Base-by-base conservation (phyloP, 2,113 vertebrate genomes). In the Hylia prasina region DNA sequence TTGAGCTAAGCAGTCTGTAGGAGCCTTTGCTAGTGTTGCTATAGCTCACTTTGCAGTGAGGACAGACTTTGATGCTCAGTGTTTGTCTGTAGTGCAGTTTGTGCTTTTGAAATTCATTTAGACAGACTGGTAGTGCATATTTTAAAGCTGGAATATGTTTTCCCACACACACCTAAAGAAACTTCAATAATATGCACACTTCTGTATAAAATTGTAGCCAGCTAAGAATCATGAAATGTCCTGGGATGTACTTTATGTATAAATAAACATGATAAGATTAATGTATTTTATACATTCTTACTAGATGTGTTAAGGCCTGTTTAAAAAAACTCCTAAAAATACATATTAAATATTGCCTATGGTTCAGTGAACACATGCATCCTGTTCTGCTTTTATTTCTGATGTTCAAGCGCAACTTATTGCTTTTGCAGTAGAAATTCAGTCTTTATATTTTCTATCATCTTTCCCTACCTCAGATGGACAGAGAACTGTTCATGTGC, bases 311-410 rank as follows among this genome's bases (percentile, higher is more conserved):
- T 80, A 86, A 91, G 53, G 11, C 39, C 7, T 83, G 31, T 60
- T 90, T 37, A 19, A 82, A 85, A 13, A 5, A 39, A 27, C 15
- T 12, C 5, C 9, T 50, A 20, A 84, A 86, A 76, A 42, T 40
- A 40, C 3, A 0, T 73, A 77, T 81, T 84, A 89, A 80, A 82
- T 73, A 11, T 70, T 91, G 57, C 13, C 2, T 53, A 1, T 77
- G 24, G 17, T 65, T 91, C 51, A 37, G 0, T 69, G 71, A 91
- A 54, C 31, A 31, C 11, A 8, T 57, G 24, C 33, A 70, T 53
- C 40, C 47, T 92, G 35, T 84, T 91, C 53, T 82, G 42, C 48
- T 87, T 73, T 94, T 78, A n/a, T 77, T 89, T 84, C 50, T 89
- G 16, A 45, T 57, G 25, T 56, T 68, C 77, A 76, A 83, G 33